Evolutionary conservation across 2,888 invertebrate species (phyloP), one percentile per base, ranked within the genome.

Genomic region (Ormia ochracea): DNA sequence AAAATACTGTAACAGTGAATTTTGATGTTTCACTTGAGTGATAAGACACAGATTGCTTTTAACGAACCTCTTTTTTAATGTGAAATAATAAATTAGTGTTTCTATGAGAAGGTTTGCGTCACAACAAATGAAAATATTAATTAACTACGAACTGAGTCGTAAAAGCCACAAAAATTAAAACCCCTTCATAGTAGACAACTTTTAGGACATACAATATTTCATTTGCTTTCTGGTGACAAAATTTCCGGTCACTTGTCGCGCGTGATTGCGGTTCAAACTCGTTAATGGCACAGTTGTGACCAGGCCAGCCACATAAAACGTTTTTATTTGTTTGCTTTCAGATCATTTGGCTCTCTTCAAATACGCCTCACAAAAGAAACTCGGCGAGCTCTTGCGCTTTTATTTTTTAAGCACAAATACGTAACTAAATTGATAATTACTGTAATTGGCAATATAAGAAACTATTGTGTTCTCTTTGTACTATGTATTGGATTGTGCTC

Each of bases 211-310:
- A 45, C 65, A 79, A 56, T 59, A 43, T 65, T 61, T 72, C 50
- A 72, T 61, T 61, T 41, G 59, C 52, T 74, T 45, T 72, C 76
- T 76, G 76, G 80, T 80, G 80, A 80, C 80, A 80, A 80, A 80
- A 80, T 76, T 80, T 80, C 80, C 80, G 80, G 80, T 80, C 80
- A 80, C 72, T 80, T 76, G 80, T 69, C 80, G 80, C 76, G 76
- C 80, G 80, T 80, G 80, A 80, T 80, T 80, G 80, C 72, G 80
- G 80, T 69, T 80, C 69, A 72, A 76, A 69, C 73, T 76, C 28
- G 59, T 75, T 75, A 70, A 48, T 63, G 54, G 31, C 21, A 69
- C 33, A 63, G 59, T 23, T 38, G 21, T 36, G 45, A 63, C 43
- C 59, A 61, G 14, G 33, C 14, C 28, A 17, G 23, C 14, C 21